phyloP scores from a whole-genome alignment of 2,888 invertebrate genomes.

The Phorcus lineatus region DNA sequence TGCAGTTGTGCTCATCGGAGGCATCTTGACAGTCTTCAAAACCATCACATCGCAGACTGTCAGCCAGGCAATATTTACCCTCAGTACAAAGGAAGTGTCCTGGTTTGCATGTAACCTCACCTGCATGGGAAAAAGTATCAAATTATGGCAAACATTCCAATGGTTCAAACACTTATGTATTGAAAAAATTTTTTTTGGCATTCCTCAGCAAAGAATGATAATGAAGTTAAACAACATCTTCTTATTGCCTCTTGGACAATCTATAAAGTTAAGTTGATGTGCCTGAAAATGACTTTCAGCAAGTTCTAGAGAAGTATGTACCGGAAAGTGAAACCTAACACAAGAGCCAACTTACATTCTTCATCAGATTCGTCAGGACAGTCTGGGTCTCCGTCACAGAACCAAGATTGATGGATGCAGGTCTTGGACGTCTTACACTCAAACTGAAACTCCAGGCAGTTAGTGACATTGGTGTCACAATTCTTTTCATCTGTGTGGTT shows the following conservation, averaged over 20 bases:
- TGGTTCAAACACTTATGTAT: too few species aligned
- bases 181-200: too few species aligned
- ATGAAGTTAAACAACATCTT: too few species aligned
- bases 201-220: too few species aligned
- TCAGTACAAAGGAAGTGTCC: slow-evolving; percentile 95
- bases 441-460: slow-evolving; percentile 87
- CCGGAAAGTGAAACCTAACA: too few species aligned
- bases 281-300: too few species aligned
- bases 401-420: slow-evolving; percentile 88
- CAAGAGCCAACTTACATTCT: slow-evolving; percentile 71
- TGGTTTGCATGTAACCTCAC: slow-evolving; percentile 84
- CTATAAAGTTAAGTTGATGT: too few species aligned
- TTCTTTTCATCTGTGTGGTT: slow-evolving; percentile 56
- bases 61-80: slow-evolving; percentile 85
- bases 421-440: slow-evolving; percentile 85
- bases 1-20: slow-evolving; percentile 83
- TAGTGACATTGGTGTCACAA: slow-evolving; percentile 33
- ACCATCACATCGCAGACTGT: slow-evolving; percentile 90
- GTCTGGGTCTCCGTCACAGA: slow-evolving; percentile 91
- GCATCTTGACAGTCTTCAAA: slow-evolving; percentile 89
- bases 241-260: too few species aligned
- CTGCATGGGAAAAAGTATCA: slow-evolving; percentile 36
- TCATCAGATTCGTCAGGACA: slow-evolving; percentile 91
- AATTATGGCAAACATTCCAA: not conserved
- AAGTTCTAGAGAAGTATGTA: too few species aligned